phyloP scores from a whole-genome alignment of 35 echinoderm and acorn worm genomes.

The Stichopus chloronotus region DNA sequence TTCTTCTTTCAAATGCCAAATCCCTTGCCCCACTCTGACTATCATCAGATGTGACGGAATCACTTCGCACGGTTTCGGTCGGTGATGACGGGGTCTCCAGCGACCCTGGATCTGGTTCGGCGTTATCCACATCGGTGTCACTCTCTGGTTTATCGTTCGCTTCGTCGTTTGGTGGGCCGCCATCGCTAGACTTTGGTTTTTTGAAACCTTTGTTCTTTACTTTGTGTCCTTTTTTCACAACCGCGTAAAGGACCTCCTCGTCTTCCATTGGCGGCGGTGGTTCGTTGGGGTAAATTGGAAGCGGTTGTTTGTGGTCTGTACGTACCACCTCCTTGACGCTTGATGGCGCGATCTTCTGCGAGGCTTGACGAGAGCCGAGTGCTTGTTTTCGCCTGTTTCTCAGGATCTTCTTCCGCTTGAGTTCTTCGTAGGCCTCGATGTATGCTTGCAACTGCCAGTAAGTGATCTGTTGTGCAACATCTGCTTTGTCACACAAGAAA shows the following conservation, averaged over 20 bases:
- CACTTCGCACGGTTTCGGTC: constrained; percentile 11
- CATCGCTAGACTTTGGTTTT: constrained; percentile 37
- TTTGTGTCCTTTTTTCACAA: constrained; percentile 46
- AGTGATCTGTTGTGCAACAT: constrained; percentile 75
- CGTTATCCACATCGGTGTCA: not conserved
- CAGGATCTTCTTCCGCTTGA: constrained; percentile 86
- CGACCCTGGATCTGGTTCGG: not conserved
- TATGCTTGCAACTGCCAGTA: constrained; percentile 99
- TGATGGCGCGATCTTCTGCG: not conserved
- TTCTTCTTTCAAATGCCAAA: constrained; percentile 78
- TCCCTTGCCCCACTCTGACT: constrained; percentile 50
- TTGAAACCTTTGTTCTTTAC: constrained; percentile 51
- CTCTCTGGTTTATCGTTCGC: not conserved
- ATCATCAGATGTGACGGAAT: constrained; percentile 48
- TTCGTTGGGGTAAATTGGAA: constrained; percentile 10
- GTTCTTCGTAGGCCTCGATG: constrained; percentile 96
- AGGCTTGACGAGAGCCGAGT: not conserved
- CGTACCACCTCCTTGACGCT: not conserved
- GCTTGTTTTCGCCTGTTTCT: constrained; percentile 70
- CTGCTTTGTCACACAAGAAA: constrained; percentile 87
- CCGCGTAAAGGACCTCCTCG: not conserved
- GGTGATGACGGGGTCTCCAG: not conserved
- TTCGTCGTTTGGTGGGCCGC: not conserved
- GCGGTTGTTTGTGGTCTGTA: not conserved
- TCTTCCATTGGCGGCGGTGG: constrained; percentile 35